phyloP scores from a whole-genome alignment of 2,888 invertebrate species.

The Agonopterix alstromeriana region DNA sequence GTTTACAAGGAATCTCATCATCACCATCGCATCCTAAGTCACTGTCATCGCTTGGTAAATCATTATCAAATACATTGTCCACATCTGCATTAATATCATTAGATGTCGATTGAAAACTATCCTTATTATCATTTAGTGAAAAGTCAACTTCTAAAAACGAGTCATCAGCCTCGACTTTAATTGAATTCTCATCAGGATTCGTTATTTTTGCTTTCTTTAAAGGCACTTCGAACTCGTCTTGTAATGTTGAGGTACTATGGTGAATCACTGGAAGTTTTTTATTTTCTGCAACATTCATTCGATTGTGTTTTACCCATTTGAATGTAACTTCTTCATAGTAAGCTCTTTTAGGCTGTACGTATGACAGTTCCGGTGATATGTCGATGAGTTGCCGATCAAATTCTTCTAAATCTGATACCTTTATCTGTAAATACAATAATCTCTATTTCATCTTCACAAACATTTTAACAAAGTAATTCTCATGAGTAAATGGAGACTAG shows the following conservation, averaged over 20 bases:
- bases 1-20: no score
- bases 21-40: slow-evolving; percentile 4
- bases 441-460: no score
- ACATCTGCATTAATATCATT: slow-evolving; percentile 1
- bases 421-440: slow-evolving; percentile 35
- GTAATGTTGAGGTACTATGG: slow-evolving; percentile 35
- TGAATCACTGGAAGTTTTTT: slow-evolving; percentile 35
- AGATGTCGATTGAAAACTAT: slow-evolving; percentile 3
- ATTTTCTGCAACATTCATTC: slow-evolving; percentile 19
- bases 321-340: slow-evolving; percentile 44
- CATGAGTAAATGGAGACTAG: no score
- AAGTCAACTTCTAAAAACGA: slow-evolving; percentile 8
- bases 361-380: slow-evolving; percentile 39
- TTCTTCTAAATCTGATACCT: slow-evolving; percentile 27
- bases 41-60: slow-evolving; percentile 15
- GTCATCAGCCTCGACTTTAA: slow-evolving; percentile 12
- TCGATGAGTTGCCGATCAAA: slow-evolving; percentile 33
- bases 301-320: slow-evolving; percentile 41
- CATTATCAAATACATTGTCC: slow-evolving; percentile 11
- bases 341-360: slow-evolving; percentile 27
- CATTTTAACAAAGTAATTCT: no score
- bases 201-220: slow-evolving; percentile 6
- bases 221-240: slow-evolving; percentile 28
- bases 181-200: slow-evolving; percentile 11
- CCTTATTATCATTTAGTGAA: slow-evolving; percentile 4